Evolutionary conservation across 2,888 invertebrate genomes (phyloP), one percentile per base, ranked within the genome.

Genomic region (Tetrapedia diversipes): DNA sequence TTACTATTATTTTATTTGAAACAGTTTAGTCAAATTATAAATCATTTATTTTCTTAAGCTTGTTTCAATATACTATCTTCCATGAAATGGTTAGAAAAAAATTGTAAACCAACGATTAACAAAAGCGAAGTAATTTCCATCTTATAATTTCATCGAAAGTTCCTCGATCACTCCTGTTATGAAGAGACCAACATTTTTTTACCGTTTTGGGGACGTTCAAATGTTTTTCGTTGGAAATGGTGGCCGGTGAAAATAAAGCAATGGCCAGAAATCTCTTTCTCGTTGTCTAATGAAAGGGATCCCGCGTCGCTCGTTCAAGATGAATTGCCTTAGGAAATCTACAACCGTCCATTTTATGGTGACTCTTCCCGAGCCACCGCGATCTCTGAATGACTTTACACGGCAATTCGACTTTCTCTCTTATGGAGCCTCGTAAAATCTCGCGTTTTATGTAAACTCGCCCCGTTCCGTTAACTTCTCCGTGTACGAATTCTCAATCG

Each of bases 371-470:
- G 47, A 72, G 59, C 22, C 66, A 16, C 41, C 49, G 69, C 74
- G 76, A 77, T 72, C 77, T 80, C 60, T 70, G 69, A 79, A 82
- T 71, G 63, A 81, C 69, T 82, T 67, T 72, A 59, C 71, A 65
- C 57, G 66, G 51, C 61, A 75, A 78, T 76, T 63, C 56, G 60
- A 79, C 79, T 81, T 81, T 82, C 81, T 82, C 82, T 79, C 81
- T 81, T 74, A 77, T 43, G 61, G 66, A 24, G 64, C 29, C 68
- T 81, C 82, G 64, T 79, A 82, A 79, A 81, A 51, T 71, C 63
- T 32, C 27, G 39, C 43, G 59, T 74, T 81, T 82, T 79, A 79
- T 74, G 66, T 74, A 74, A 79, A 81, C 71, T 69, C 22, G 57
- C 57, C 11, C 41, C 45, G 47, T 76, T 51, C 41, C 71, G 41